These are phyloP conservation scores for Morone chrysops DNA, from an alignment of 2,113 vertebrate genomes.

Conservation along the genomic window DNA sequence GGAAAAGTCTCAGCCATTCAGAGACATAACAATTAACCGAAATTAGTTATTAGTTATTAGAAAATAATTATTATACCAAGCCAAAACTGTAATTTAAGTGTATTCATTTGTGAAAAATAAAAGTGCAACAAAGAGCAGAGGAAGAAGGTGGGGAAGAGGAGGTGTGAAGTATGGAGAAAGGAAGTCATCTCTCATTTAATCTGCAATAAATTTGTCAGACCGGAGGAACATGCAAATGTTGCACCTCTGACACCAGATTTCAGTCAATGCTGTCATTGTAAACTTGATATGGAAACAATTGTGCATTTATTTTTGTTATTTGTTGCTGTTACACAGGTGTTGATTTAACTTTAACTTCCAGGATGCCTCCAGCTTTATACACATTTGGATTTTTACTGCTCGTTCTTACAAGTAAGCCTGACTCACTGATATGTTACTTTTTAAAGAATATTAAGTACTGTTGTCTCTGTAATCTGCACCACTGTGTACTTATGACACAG, in stretches of 20 bases:
- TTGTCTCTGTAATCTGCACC: background rate
- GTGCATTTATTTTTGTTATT: background rate
- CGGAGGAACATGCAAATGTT: background rate
- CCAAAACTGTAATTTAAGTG: background rate
- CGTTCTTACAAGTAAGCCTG: constrained; percentile 30
- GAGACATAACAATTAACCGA: too few species aligned
- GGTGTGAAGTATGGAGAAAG: background rate
- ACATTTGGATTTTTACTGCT: constrained; percentile 24
- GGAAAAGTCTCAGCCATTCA: too few species aligned
- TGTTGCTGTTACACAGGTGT: background rate
- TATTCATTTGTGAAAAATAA: background rate
- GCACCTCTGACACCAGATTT: background rate
- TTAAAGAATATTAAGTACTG: background rate
- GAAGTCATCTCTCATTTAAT: background rate
- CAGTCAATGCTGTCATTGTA: background rate
- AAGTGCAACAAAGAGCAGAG: background rate
- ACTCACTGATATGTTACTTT: background rate
- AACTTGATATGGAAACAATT: background rate
- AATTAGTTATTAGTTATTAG: too few species aligned
- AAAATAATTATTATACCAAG: too few species aligned
- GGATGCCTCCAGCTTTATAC: constrained; percentile 21
- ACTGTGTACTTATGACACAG: background rate
- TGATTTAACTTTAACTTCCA: background rate
- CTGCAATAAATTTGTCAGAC: background rate
- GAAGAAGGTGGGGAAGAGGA: background rate